Evolutionary conservation across 2,888 invertebrate genomes (phyloP), one percentile per base, ranked within the genome.

Genomic region (Teleogryllus oceanicus): DNA sequence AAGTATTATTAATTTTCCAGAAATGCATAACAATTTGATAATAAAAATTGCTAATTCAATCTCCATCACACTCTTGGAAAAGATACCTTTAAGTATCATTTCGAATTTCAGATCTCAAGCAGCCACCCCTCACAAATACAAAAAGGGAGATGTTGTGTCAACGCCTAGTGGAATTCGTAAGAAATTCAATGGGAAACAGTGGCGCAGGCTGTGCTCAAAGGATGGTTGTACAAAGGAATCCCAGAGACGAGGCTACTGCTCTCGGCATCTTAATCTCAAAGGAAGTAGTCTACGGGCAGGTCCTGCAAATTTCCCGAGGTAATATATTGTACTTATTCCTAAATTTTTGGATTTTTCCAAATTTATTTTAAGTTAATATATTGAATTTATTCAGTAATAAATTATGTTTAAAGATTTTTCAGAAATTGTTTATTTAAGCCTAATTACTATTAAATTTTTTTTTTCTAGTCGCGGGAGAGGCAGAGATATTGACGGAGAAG

Each of bases 121-220:
- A 86, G 94, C 96, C 84, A 96, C 96, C 83, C 96, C 97, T 86
- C 96, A 96, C 89, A 96, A 96, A 88, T 97, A 96, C 89, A 96
- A 96, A 89, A 99, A 99, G 89, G 99, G 99, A 83, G 98, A 99
- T 87, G 96, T 98, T 80, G 96, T 97, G 62, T 93, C 94, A 8
- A 96, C 96, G 78, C 95, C 96, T 5, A 96, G 95, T 84, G 99
- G 99, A 83, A 97, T 99, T 84, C 90, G 98, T 18, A 99, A 99
- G 89, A 99, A 99, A 89, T 99, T 97, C 88, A 99, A 99, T 89
- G 99, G 99, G 74, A 99, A 99, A 89, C 99, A 99, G 87, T 99
- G 99, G 99, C 91, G 99, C 82, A 91, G 99, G 84, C 91, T 99
- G 83, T 99, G 99, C 89, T 97, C 97, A 81, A 96, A 95, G 87